These are phyloP conservation scores for Agapornis roseicollis DNA, from an alignment of 2,113 vertebrate species.

Conservation along the genomic window DNA sequence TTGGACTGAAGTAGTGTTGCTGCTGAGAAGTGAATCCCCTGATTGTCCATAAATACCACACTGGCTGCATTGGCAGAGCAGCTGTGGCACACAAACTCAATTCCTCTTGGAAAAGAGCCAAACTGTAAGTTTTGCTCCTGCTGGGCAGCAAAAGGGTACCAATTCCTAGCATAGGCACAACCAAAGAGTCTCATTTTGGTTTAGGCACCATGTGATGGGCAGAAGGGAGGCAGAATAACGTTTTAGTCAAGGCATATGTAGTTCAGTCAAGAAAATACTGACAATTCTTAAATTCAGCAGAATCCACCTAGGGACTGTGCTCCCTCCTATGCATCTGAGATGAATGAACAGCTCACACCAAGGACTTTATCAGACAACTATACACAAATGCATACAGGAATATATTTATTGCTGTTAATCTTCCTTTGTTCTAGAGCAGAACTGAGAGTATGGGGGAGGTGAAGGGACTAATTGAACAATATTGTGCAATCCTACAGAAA, in stretches of 20 bases:
- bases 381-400: neutral
- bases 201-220: neutral
- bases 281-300: neutral
- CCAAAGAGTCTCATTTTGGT: neutral
- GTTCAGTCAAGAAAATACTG: neutral
- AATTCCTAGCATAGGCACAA: neutral
- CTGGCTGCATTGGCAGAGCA: neutral
- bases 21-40: neutral
- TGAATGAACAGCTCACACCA: neutral
- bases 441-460: neutral
- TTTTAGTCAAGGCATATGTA: neutral
- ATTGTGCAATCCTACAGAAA: neutral
- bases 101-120: neutral
- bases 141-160: neutral
- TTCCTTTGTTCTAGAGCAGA: neutral
- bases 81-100: neutral
- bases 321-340: accelerated
- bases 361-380: neutral
- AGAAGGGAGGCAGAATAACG: neutral
- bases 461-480: neutral
- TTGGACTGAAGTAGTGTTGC: neutral
- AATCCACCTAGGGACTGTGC: neutral
- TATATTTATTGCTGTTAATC: neutral
- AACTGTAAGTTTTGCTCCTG: neutral
- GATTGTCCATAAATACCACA: neutral